Conservation (phyloP, 1,140 invertebrate species). For the Drosophila sturtevanti region DNA sequence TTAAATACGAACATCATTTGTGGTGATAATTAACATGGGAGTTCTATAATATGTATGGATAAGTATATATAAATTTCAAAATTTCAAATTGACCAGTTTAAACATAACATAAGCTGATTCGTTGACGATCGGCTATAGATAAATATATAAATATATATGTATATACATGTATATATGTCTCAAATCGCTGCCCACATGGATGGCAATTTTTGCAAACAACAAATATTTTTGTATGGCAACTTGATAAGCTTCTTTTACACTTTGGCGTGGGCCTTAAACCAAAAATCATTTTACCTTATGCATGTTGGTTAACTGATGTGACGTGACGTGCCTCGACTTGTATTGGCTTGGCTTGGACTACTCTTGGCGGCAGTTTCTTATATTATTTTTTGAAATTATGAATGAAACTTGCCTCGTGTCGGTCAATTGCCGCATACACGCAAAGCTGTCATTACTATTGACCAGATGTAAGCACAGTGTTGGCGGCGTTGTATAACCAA, state of each 20-base stretch:
- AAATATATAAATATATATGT: neutral
- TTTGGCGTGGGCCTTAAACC: slow-evolving; percentile 50
- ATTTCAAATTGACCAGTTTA: neutral
- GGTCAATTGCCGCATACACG: slow-evolving; percentile 53
- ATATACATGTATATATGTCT: neutral
- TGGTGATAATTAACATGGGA: neutral
- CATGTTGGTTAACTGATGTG: neutral
- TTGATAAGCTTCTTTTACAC: slow-evolving; percentile 66
- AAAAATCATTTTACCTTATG: neutral
- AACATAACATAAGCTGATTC: neutral
- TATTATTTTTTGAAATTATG: slow-evolving; percentile 35
- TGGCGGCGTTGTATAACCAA: slow-evolving; percentile 42
- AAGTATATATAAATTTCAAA: neutral
- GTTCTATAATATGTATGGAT: neutral
- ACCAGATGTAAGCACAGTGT: slow-evolving; percentile 53
- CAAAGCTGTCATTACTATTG: slow-evolving; percentile 68
- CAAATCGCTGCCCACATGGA: slow-evolving; percentile 53
- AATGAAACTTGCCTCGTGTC: slow-evolving; percentile 31
- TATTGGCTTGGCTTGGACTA: slow-evolving; percentile 19
- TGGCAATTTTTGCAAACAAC: slow-evolving; percentile 38
- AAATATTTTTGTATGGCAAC: slow-evolving; percentile 36
- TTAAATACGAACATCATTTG: neutral
- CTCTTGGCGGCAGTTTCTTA: slow-evolving; percentile 54
- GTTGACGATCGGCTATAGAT: neutral
- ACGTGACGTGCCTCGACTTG: neutral